Conservation (phyloP, 2,113 vertebrate genomes). For the Poeciliopsis turrubarensis region DNA sequence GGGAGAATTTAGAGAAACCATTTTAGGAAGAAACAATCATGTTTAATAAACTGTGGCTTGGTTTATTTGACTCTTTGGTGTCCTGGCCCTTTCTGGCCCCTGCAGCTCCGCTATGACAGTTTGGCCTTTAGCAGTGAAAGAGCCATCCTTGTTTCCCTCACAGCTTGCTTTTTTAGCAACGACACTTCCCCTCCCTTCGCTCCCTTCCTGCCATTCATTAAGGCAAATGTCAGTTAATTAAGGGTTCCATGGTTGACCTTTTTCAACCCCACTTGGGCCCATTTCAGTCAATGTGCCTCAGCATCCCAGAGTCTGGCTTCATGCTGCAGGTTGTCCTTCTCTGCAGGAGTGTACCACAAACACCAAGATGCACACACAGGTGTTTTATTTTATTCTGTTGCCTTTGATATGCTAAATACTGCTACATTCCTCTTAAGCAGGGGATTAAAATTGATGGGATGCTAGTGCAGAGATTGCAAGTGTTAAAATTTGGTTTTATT, state of each 20-base stretch:
- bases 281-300: constrained; percentile 17
- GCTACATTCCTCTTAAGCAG: constrained; percentile 34
- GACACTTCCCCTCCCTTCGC: constrained; percentile 23
- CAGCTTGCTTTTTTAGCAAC: constrained; percentile 33
- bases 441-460: constrained; percentile 45
- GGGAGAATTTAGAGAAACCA: too few species aligned
- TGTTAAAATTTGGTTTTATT: neutral
- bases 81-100: constrained; percentile 14
- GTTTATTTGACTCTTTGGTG: neutral
- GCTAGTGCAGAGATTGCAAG: constrained; percentile 5
- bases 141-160: constrained; percentile 27
- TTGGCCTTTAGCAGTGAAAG: constrained; percentile 57
- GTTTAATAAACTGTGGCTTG: neutral
- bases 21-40: neutral
- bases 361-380: constrained; percentile 14
- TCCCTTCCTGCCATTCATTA: constrained; percentile 46
- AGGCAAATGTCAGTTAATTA: constrained; percentile 83
- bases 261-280: constrained; percentile 50
- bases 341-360: neutral
- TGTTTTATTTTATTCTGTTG: constrained; percentile 14
- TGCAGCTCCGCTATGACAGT: constrained; percentile 40
- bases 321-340: constrained; percentile 39
- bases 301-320: neutral
- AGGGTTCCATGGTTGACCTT: constrained; percentile 73
- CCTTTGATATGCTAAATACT: constrained; percentile 59